phyloP scores from a whole-genome alignment of 1,140 invertebrate species.

The Palaemon carinicauda region DNA sequence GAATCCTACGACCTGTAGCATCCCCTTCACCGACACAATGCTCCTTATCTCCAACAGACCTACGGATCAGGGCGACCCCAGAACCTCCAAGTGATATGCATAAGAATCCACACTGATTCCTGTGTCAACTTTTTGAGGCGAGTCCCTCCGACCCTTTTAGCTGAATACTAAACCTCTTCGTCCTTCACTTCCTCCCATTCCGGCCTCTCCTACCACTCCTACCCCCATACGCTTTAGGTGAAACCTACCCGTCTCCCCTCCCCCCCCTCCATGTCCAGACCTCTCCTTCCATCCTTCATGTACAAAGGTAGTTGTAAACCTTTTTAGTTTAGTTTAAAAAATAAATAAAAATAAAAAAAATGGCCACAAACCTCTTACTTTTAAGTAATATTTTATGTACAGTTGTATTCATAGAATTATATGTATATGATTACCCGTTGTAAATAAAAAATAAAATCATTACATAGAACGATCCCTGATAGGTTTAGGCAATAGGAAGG shows the following conservation, averaged over 20 bases:
- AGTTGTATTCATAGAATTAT: conserved; percentile 26
- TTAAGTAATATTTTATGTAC: conserved; percentile 1
- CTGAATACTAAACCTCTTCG: too few species aligned
- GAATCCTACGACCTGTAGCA: background rate
- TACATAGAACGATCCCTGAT: too few species aligned
- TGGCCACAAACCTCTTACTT: background rate
- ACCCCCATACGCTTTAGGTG: background rate
- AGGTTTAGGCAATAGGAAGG: too few species aligned
- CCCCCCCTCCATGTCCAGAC: background rate
- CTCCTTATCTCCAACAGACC: conserved; percentile 27
- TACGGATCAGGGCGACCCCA: conserved; percentile 36
- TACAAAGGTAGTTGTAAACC: background rate
- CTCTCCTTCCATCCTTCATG: background rate
- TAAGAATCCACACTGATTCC: conserved; percentile 19
- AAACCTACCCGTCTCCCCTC: background rate
- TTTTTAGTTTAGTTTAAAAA: background rate
- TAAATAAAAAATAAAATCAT: background rate
- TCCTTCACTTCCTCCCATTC: background rate
- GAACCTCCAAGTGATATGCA: conserved; percentile 13
- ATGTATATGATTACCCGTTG: background rate
- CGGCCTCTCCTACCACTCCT: background rate
- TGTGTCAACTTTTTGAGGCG: background rate
- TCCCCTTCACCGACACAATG: conserved; percentile 36
- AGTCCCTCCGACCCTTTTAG: background rate
- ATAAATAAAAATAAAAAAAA: too few species aligned